Evolutionary conservation across 2,797 vertebrate species (phyloP).

Genomic region (Siniperca obscura): DNA sequence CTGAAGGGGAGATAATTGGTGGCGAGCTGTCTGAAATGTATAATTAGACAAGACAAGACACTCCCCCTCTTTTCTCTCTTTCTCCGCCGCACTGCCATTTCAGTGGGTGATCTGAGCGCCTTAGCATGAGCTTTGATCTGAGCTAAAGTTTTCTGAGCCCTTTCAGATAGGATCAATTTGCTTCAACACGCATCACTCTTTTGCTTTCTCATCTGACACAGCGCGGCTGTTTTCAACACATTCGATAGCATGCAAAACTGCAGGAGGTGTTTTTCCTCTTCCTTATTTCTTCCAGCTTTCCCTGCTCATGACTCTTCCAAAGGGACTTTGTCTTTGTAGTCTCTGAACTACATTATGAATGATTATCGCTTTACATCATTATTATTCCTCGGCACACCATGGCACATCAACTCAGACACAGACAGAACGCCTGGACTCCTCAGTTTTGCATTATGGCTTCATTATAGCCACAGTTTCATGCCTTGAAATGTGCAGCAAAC

Average conservation of each 20-base stretch:
- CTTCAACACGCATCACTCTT: conserved; percentile 81
- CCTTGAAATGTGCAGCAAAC: conserved; percentile 64
- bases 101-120: conserved; percentile 81
- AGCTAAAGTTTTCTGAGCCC: conserved; percentile 83
- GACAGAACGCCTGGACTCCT: conserved; percentile 61
- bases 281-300: conserved; percentile 49
- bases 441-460: conserved; percentile 69
- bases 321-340: conserved; percentile 70
- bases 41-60: conserved; percentile 87
- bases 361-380: conserved; percentile 72
- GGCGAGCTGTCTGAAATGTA: conserved; percentile 87
- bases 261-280: conserved; percentile 61
- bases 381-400: conserved; percentile 75
- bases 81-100: conserved; percentile 63
- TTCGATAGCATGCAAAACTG: conserved; percentile 67
- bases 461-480: conserved; percentile 67
- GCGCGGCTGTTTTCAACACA: conserved; percentile 57
- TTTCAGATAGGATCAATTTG: conserved; percentile 86
- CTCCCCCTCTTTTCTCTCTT: conserved; percentile 75
- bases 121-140: conserved; percentile 85
- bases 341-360: conserved; percentile 70
- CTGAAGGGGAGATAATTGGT: conserved; percentile 87
- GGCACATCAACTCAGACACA: conserved; percentile 71
- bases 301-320: conserved; percentile 57
- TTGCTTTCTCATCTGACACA: conserved; percentile 66